These are phyloP conservation scores for Drosophila cognata DNA, from an alignment of 2,888 invertebrate species.

Conservation along the genomic window DNA sequence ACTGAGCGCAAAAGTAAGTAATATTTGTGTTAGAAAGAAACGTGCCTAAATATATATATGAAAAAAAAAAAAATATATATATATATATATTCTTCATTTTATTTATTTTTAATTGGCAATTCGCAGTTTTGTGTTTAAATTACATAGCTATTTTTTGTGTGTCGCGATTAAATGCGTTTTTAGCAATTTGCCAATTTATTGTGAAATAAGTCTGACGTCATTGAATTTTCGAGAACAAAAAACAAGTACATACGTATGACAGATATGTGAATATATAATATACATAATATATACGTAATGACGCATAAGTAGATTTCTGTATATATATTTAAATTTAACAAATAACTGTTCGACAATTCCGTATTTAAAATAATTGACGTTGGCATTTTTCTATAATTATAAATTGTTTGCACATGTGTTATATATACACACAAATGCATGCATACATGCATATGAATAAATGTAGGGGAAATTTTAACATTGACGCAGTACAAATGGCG, in stretches of 20 bases:
- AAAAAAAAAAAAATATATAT: no score
- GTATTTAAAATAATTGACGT: background rate
- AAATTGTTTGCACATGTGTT: background rate
- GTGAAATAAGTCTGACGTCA: slow-evolving; percentile 56
- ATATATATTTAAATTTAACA: background rate
- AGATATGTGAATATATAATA: background rate
- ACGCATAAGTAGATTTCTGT: background rate
- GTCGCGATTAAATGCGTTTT: slow-evolving; percentile 11
- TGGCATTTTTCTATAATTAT: background rate
- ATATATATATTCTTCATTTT: background rate
- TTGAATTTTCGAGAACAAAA: slow-evolving; percentile 46
- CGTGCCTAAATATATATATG: background rate
- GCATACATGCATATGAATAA: background rate
- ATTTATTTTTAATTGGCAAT: background rate
- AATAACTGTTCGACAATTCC: background rate
- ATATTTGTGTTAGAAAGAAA: background rate
- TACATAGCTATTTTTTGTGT: slow-evolving; percentile 1
- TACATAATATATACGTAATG: background rate
- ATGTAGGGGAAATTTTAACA: slow-evolving; percentile 12
- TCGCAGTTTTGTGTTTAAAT: slow-evolving; percentile 10
- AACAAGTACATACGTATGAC: background rate
- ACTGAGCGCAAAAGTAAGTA: slow-evolving; percentile 37
- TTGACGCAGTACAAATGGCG: slow-evolving; percentile 32
- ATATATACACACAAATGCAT: background rate
- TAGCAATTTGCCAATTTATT: slow-evolving; percentile 23